Percentiles rank a stretch among this genome's conserved stretches.
Evolutionary conservation across 2,797 vertebrate genomes (phyloP).

Genomic region (Tinamus major): DNA sequence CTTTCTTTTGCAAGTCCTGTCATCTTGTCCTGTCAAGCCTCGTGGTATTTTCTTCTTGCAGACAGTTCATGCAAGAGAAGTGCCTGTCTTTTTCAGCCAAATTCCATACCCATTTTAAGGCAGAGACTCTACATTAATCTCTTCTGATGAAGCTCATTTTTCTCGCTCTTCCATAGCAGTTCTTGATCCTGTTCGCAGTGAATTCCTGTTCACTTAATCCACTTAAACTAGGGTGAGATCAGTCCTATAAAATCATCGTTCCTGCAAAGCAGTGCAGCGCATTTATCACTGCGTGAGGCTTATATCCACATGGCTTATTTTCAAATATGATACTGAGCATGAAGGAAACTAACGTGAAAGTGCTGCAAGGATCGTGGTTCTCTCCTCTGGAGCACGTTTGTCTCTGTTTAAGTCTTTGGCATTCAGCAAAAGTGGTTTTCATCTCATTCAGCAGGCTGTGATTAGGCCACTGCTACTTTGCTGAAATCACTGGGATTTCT

Average conservation of each 20-base stretch:
- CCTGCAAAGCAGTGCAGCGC: not conserved
- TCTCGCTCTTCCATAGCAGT: not conserved
- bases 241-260: not conserved
- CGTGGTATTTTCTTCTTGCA: slow-evolving; percentile 6
- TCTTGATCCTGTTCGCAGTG: not conserved
- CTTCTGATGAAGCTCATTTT: slow-evolving; percentile 15
- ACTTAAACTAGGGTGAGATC: not conserved
- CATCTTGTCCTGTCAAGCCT: not conserved
- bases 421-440: not conserved
- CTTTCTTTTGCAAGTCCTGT: slow-evolving; percentile 14
- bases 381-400: not conserved
- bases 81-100: slow-evolving; percentile 1
- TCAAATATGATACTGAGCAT: not conserved
- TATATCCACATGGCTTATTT: not conserved
- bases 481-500: not conserved
- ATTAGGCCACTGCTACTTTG: not conserved
- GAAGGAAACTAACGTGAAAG: not conserved
- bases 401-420: not conserved
- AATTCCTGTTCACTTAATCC: not conserved
- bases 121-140: not conserved
- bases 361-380: not conserved
- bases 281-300: not conserved
- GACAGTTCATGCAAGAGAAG: not conserved
- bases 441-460: not conserved
- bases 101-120: not conserved